Conservation (phyloP, 2,888 invertebrate genomes). For the Hydriomena furcata region DNA sequence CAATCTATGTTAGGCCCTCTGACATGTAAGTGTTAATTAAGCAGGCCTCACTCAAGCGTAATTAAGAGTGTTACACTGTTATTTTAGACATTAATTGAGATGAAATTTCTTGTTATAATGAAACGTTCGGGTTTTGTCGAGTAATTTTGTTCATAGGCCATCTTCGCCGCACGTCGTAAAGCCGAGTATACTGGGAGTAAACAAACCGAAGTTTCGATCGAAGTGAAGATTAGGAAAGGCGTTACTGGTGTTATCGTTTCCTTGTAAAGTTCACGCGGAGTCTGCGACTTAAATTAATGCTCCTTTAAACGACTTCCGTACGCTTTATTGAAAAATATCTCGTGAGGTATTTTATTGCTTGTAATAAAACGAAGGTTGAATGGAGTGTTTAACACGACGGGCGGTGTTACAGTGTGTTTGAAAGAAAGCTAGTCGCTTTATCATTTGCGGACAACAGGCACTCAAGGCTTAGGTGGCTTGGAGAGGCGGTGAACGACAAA, state of each 20-base stretch:
- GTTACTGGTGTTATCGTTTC: constrained; percentile 67
- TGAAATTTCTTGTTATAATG: constrained; percentile 80
- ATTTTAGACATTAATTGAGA: constrained; percentile 83
- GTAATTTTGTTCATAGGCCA: constrained; percentile 70
- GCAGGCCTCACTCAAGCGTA: constrained; percentile 81
- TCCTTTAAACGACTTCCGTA: constrained; percentile 41
- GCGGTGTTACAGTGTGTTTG: constrained; percentile 46
- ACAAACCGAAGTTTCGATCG: constrained; percentile 73
- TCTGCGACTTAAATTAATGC: constrained; percentile 56
- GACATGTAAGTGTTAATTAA: constrained; percentile 84
- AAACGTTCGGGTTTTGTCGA: constrained; percentile 56
- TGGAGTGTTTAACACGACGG: constrained; percentile 45
- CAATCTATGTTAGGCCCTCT: constrained; percentile 81
- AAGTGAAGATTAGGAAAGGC: constrained; percentile 68
- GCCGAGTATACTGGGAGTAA: constrained; percentile 62
- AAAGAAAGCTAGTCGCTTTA: constrained; percentile 68
- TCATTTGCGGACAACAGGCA: constrained; percentile 72
- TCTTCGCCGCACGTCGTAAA: constrained; percentile 60
- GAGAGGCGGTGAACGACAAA: constrained; percentile 52
- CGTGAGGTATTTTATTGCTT: constrained; percentile 44
- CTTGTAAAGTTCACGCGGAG: constrained; percentile 56
- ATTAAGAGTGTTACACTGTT: constrained; percentile 83
- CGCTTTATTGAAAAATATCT: constrained; percentile 38
- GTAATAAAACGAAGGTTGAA: constrained; percentile 44
- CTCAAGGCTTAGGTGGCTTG: constrained; percentile 63